phyloP scores from a whole-genome alignment of 2,797 vertebrate species.

The Natrix natrix region DNA sequence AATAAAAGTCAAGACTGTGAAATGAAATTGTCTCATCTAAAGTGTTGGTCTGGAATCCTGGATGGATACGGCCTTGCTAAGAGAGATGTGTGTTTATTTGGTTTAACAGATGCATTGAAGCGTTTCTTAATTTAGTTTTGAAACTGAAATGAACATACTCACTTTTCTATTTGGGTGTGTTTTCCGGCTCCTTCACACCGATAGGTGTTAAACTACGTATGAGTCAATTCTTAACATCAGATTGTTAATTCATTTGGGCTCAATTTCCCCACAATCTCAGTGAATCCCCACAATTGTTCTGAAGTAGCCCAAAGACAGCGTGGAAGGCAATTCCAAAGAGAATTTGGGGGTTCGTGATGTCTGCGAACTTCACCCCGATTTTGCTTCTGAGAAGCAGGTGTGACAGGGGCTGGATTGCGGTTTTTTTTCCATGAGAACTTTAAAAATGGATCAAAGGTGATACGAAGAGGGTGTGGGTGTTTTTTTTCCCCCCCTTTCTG shows the following conservation, averaged over 20 bases:
- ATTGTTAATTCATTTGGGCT: not conserved
- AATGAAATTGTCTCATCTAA: not conserved
- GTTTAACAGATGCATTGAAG: not conserved
- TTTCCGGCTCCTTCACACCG: not conserved
- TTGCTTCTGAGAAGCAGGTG: not conserved
- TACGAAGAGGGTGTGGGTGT: rapidly evolving
- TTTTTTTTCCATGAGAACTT: not conserved
- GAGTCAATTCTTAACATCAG: not conserved
- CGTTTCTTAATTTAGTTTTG: not conserved
- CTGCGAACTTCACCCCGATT: not conserved
- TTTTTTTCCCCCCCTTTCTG: not conserved
- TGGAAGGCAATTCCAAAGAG: not conserved
- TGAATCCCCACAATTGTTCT: too few relatives aligned
- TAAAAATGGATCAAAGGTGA: not conserved
- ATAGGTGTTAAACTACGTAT: not conserved
- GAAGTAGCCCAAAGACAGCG: not conserved
- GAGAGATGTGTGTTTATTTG: not conserved
- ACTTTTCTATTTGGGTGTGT: not conserved
- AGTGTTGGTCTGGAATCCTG: not conserved
- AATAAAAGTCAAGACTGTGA: not conserved
- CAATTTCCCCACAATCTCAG: too few relatives aligned
- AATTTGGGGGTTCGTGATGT: not conserved
- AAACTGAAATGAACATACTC: not conserved
- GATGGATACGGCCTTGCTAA: not conserved
- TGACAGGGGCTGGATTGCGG: not conserved